Conservation (phyloP, 2,888 invertebrate genomes). For the Zele albiditarsus region DNA sequence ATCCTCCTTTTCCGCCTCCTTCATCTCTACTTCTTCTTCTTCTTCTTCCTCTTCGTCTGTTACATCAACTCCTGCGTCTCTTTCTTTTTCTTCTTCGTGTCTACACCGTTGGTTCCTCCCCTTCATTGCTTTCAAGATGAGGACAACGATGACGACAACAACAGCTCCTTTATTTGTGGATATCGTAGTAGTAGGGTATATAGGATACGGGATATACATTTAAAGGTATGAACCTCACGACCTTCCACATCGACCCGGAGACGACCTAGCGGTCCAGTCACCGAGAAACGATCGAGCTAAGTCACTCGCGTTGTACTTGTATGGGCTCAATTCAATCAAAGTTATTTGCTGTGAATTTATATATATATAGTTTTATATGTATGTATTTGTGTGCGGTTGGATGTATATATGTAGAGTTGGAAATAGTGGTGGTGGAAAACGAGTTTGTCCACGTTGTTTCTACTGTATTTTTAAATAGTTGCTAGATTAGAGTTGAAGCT, state of each 20-base stretch:
- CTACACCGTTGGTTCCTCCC: not conserved
- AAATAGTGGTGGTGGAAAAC: not conserved
- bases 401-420: not conserved
- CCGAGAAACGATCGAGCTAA: slow-evolving; percentile 34
- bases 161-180: too few relatives aligned
- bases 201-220: slow-evolving; percentile 37
- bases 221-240: slow-evolving; percentile 38
- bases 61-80: not conserved
- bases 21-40: not conserved
- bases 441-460: not conserved
- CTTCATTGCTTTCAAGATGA: not conserved
- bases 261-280: slow-evolving; percentile 50
- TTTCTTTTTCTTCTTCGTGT: slow-evolving; percentile 19
- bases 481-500: not conserved
- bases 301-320: not conserved
- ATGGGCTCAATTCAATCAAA: slow-evolving; percentile 33
- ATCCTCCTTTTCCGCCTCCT: not conserved
- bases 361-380: not conserved
- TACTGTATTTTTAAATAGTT: not conserved
- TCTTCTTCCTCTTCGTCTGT: not conserved
- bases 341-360: slow-evolving; percentile 2
- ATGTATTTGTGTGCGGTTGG: not conserved
- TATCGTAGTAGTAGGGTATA: too few relatives aligned
- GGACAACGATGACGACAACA: not conserved
- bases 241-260: slow-evolving; percentile 42